Evolutionary conservation across 2,797 vertebrate species (phyloP).

Genomic region (Harpagifer antarcticus): DNA sequence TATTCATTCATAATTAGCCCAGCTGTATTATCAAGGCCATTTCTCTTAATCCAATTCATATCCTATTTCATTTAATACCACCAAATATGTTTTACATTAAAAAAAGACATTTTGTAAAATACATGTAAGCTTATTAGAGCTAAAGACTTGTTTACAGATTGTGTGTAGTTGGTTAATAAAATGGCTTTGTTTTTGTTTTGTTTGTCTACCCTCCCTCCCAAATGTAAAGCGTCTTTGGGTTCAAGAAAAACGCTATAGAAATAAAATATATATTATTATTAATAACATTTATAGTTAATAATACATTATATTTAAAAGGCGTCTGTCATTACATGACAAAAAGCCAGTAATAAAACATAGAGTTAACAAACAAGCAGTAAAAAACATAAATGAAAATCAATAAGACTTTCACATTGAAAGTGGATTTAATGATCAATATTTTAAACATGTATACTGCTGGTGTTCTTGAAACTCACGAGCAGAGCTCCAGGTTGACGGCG

Average conservation of each 20-base stretch:
- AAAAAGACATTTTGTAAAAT: not conserved
- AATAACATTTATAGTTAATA: no score
- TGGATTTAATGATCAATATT: not conserved
- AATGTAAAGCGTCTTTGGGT: no score
- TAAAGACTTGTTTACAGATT: rapidly evolving
- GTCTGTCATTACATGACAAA: no score
- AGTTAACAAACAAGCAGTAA: no score
- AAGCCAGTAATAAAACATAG: no score
- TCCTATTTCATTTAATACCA: not conserved
- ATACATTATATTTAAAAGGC: no score
- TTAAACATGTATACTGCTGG: not conserved
- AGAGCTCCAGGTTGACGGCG: conserved; percentile 72
- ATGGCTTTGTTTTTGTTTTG: no score
- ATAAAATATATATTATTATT: no score
- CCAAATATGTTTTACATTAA: not conserved
- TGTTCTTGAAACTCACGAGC: conserved; percentile 83
- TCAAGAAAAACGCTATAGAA: no score
- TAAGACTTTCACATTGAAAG: not conserved
- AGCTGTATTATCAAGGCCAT: no score
- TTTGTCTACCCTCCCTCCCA: no score
- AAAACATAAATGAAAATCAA: no score
- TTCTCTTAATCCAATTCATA: not conserved
- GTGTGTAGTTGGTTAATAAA: not conserved
- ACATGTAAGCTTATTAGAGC: not conserved
- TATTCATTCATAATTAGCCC: not conserved